These are phyloP conservation scores for Nasonia giraulti DNA, from an alignment of 1,140 invertebrate genomes.

Conservation along the genomic window DNA sequence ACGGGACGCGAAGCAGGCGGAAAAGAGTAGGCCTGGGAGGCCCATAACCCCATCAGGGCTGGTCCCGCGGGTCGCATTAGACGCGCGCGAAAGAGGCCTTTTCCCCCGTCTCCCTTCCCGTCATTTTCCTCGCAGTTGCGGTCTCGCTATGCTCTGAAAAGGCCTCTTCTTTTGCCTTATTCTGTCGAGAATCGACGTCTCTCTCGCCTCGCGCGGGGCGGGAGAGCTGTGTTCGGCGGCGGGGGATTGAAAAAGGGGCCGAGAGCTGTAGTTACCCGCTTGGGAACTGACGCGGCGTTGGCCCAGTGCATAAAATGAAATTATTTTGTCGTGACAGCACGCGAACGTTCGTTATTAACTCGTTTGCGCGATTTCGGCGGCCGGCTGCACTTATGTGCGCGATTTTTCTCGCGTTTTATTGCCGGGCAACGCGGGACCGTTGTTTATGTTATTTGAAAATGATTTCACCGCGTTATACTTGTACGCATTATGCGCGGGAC, in stretches of 20 bases:
- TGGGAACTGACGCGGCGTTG: conserved; percentile 57
- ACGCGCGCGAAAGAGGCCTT: conserved; percentile 41
- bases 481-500: conserved; percentile 17
- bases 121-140: background rate
- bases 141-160: conserved; percentile 32
- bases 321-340: conserved; percentile 58
- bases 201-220: background rate
- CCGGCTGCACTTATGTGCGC: conserved; percentile 6
- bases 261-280: conserved; percentile 60
- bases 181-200: conserved; percentile 43
- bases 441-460: conserved; percentile 48
- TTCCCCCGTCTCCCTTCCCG: background rate
- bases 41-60: conserved; percentile 74
- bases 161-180: conserved; percentile 36
- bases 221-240: background rate
- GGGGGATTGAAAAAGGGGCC: conserved; percentile 53
- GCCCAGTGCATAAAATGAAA: conserved; percentile 63
- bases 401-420: conserved; percentile 45
- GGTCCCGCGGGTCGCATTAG: conserved; percentile 71
- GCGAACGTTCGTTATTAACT: conserved; percentile 62
- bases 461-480: conserved; percentile 29
- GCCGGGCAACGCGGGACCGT: conserved; percentile 28
- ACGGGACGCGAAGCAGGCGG: conserved; percentile 66
- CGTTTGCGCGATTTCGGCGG: conserved; percentile 54
- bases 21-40: conserved; percentile 74